Conservation (phyloP, 2,797 vertebrate species). For the Craterocephalus amniculus region DNA sequence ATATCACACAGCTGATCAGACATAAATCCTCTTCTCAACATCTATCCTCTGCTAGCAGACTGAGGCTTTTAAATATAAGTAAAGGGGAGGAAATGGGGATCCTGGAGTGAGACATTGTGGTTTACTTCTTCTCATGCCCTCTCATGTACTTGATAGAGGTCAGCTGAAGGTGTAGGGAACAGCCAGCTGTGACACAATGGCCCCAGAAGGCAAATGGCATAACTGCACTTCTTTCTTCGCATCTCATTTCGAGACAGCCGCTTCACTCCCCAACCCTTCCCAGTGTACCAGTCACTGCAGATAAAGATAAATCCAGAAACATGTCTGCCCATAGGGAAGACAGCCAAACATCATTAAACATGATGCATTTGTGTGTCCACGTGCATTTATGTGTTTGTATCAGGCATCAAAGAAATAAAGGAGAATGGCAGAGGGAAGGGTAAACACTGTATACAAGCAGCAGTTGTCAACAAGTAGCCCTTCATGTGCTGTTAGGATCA, state of each 20-base stretch:
- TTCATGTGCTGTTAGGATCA: slow-evolving; percentile 65
- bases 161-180: slow-evolving; percentile 57
- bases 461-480: slow-evolving; percentile 77
- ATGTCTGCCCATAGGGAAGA: slow-evolving; percentile 53
- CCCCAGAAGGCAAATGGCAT: slow-evolving; percentile 60
- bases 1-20: slow-evolving; percentile 54
- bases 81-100: slow-evolving; percentile 1
- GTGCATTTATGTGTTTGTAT: slow-evolving; percentile 21
- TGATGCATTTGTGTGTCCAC: slow-evolving; percentile 23
- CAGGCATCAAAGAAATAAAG: slow-evolving; percentile 22
- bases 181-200: slow-evolving; percentile 53
- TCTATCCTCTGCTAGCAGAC: background rate
- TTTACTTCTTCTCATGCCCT: slow-evolving; percentile 15
- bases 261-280: slow-evolving; percentile 6
- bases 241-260: slow-evolving; percentile 46
- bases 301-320: slow-evolving; percentile 67
- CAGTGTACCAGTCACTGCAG: slow-evolving; percentile 44
- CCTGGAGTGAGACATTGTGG: background rate
- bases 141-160: slow-evolving; percentile 60
- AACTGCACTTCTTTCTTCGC: slow-evolving; percentile 40
- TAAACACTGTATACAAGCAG: slow-evolving; percentile 66
- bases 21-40: slow-evolving; percentile 30
- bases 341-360: slow-evolving; percentile 74
- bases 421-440: slow-evolving; percentile 33
- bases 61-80: slow-evolving; percentile 22